Percentiles rank a stretch among this genome's conserved stretches.
Conservation (phyloP, 2,797 vertebrate species). For the Yasuhikotakia modesta region DNA sequence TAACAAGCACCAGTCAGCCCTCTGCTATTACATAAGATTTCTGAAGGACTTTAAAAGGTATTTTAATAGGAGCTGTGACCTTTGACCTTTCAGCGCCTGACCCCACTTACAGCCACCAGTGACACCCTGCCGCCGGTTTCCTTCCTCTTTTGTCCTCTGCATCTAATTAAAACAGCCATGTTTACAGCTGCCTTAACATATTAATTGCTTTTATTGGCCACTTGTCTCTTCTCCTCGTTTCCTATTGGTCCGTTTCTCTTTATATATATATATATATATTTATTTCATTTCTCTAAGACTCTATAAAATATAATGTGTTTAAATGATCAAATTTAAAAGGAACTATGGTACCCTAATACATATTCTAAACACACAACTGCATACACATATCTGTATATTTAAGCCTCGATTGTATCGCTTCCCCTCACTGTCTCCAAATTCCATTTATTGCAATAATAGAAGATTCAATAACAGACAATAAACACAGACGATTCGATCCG, state of each 20-base stretch:
- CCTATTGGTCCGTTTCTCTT: not conserved
- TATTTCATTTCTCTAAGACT: not conserved
- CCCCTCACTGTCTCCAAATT: too few relatives aligned
- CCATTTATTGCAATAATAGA: too few relatives aligned
- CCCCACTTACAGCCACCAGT: slow-evolving; percentile 74
- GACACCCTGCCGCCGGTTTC: slow-evolving; percentile 61
- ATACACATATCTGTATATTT: too few relatives aligned
- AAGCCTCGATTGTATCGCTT: too few relatives aligned
- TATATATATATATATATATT: too few relatives aligned
- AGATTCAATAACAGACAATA: too few relatives aligned
- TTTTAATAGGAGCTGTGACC: slow-evolving; percentile 80
- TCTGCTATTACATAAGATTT: slow-evolving; percentile 77
- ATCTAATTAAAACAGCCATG: slow-evolving; percentile 48
- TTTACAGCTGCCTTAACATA: slow-evolving; percentile 23
- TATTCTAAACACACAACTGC: too few relatives aligned
- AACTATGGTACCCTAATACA: too few relatives aligned
- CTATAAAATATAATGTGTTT: not conserved
- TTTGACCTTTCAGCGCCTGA: slow-evolving; percentile 73
- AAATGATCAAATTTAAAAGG: not conserved
- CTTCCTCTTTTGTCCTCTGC: slow-evolving; percentile 10
- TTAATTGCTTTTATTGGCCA: not conserved
- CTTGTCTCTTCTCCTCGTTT: not conserved
- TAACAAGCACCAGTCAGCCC: slow-evolving; percentile 66
- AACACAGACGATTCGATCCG: too few relatives aligned
- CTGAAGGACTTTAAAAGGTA: slow-evolving; percentile 78